phyloP scores from a whole-genome alignment of 2,888 invertebrate species.

The Drosophila pegasa region DNA sequence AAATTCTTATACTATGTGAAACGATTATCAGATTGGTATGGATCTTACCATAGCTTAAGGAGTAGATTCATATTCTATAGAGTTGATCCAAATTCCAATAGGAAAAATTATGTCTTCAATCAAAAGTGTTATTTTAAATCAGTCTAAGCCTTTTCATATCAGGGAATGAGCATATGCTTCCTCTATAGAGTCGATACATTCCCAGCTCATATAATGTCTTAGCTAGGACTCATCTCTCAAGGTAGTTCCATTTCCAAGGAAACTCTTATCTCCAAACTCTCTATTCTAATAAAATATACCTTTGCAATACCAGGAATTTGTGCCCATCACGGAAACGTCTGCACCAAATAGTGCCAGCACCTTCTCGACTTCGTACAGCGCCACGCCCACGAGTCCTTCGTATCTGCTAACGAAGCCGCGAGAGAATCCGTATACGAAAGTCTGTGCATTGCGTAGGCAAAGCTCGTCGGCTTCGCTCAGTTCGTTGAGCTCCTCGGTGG shows the following conservation, averaged over 20 bases:
- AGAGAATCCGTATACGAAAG: constrained; percentile 95
- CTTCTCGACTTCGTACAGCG: constrained; percentile 84
- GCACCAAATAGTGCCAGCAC: constrained; percentile 75
- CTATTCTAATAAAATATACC: background rate
- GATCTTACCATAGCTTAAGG: no score
- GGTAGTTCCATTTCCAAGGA: background rate
- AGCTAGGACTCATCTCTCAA: background rate
- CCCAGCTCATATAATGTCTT: background rate
- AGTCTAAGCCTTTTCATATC: no score
- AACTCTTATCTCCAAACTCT: background rate
- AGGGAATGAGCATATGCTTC: no score
- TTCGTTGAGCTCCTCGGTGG: constrained; percentile 83
- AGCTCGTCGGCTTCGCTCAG: constrained; percentile 92
- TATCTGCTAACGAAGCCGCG: constrained; percentile 88
- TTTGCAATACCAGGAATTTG: constrained; percentile 70
- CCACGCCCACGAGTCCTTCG: constrained; percentile 89
- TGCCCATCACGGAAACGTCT: constrained; percentile 70
- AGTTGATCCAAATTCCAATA: no score
- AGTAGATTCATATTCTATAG: no score
- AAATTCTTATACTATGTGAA: background rate
- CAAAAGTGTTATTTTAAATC: no score
- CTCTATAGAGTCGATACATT: background rate
- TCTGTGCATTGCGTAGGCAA: constrained; percentile 93
- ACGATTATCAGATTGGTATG: no score
- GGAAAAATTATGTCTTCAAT: no score